These are phyloP conservation scores for Sycobia sp. DNA, from an alignment of 1,140 invertebrate species.

Conservation along the genomic window DNA sequence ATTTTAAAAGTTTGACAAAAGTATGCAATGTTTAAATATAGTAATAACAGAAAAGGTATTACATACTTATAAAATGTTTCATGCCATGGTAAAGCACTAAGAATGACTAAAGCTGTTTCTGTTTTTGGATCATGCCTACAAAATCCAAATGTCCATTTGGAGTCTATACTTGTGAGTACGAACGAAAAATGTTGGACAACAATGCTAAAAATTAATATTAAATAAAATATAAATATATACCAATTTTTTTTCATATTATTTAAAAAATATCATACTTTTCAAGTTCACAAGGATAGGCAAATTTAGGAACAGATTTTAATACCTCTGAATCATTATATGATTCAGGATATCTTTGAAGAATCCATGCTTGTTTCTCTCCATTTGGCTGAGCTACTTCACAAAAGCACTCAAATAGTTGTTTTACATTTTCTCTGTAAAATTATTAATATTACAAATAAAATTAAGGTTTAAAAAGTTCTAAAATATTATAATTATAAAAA, in stretches of 20 bases:
- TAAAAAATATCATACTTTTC: slow-evolving; percentile 68
- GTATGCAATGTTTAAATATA: not conserved
- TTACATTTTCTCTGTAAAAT: slow-evolving; percentile 76
- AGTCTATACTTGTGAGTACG: slow-evolving; percentile 90
- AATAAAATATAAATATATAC: too few relatives aligned
- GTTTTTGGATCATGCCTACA: slow-evolving; percentile 88
- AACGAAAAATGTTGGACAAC: slow-evolving; percentile 88
- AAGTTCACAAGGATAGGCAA: slow-evolving; percentile 83
- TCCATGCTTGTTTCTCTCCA: slow-evolving; percentile 69
- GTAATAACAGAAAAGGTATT: not conserved
- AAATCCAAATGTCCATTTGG: slow-evolving; percentile 95
- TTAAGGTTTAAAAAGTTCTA: not conserved
- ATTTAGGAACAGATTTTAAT: slow-evolving; percentile 80
- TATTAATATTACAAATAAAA: not conserved
- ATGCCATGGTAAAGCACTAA: slow-evolving; percentile 92
- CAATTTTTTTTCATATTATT: slow-evolving; percentile 8
- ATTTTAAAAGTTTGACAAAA: not conserved
- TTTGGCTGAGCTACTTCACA: slow-evolving; percentile 77
- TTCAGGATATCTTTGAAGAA: slow-evolving; percentile 78
- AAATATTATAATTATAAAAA: slow-evolving; percentile 13
- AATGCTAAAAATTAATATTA: slow-evolving; percentile 64
- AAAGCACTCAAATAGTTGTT: slow-evolving; percentile 82
- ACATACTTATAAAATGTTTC: slow-evolving; percentile 90
- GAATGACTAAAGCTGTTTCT: slow-evolving; percentile 76
- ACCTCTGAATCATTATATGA: slow-evolving; percentile 77